Evolutionary conservation across 2,113 vertebrate genomes (phyloP), one percentile per base, ranked within the genome.

Genomic region (Bagarius yarrelli): DNA sequence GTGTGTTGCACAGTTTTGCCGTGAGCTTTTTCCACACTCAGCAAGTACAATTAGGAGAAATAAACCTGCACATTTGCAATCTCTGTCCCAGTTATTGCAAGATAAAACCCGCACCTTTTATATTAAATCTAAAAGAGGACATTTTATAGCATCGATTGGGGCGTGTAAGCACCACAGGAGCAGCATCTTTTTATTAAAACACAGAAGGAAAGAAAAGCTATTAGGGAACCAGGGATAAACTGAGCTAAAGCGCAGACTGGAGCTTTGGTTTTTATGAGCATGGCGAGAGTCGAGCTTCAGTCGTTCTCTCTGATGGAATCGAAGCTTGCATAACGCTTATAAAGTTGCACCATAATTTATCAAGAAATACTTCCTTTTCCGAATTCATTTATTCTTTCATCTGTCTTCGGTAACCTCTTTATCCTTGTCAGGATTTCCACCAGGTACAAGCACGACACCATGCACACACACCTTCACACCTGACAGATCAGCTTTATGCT

Each of bases 181-280:
- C 50, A 32, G 47, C 63, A 56, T 66, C 23, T n/a, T 44, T 79
- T 57, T 30, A 56, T n/a, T 57, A 52, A 55, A 78, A 34, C 21
- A n/a, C 60, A 32, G 44, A 50, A 47, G 75, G 32, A 50, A 77
- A 50, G 15, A 44, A 72, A 52, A 70, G 40, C 67, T 50, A 70
- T 53, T 53, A 27, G 47, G 25, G 44, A 72, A 44, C 69, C 19
- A 47, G 25, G 47, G 47, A 53, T 72, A 53, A 8, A 18, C 44
- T 5, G n/a, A 30, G 44, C 3, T 30, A 32, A 32, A 27, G 23
- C n/a, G 3, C 40, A 71, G 25, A 1, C 25, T 13, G 4, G 27
- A 30, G 69, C 47, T 52, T 72, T 52, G 25, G 13, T 25, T 71
- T 71, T 71, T 71, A 71, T 50, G 69, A 69, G 40, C 44, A 71